phyloP scores from a whole-genome alignment of 2,888 invertebrate genomes.

The Philereme transversata region DNA sequence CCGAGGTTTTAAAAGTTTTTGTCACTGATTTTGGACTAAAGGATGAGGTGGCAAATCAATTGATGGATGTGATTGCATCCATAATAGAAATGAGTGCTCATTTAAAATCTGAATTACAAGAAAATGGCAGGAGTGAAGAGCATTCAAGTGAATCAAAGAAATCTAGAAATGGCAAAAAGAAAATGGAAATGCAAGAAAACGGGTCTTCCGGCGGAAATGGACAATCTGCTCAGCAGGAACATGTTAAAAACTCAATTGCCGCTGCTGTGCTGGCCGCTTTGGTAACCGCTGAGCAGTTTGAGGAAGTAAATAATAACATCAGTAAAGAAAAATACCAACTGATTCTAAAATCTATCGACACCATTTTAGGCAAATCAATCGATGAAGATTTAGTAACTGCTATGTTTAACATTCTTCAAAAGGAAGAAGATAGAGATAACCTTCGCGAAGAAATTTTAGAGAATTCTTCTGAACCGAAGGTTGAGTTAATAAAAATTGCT shows the following conservation, averaged over 20 bases:
- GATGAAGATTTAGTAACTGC: constrained; percentile 76
- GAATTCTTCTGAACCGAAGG: constrained; percentile 83
- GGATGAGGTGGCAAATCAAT: constrained; percentile 80
- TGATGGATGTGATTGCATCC: constrained; percentile 77
- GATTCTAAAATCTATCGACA: constrained; percentile 79
- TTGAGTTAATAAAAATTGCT: constrained; percentile 85
- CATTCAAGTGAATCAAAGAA: constrained; percentile 57
- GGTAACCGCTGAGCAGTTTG: constrained; percentile 79
- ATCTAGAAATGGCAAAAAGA: constrained; percentile 60
- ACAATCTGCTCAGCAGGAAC: constrained; percentile 73
- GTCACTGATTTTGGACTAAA: constrained; percentile 77
- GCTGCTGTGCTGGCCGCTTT: constrained; percentile 79
- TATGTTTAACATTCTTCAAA: constrained; percentile 78
- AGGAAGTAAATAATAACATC: constrained; percentile 78
- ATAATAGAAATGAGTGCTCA: constrained; percentile 81
- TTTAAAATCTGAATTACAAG: constrained; percentile 70
- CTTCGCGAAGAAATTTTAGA: constrained; percentile 78
- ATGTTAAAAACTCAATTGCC: constrained; percentile 81
- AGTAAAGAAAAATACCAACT: constrained; percentile 78
- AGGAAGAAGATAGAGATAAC: constrained; percentile 76
- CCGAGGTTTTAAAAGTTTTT: constrained; percentile 77
- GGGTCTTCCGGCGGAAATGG: constrained; percentile 52
- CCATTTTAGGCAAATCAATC: constrained; percentile 76
- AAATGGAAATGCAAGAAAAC: constrained; percentile 50
- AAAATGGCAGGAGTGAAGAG: constrained; percentile 54